Evolutionary conservation across 2,113 vertebrate species (phyloP).

Genomic region (Corynorhinus townsendii): DNA sequence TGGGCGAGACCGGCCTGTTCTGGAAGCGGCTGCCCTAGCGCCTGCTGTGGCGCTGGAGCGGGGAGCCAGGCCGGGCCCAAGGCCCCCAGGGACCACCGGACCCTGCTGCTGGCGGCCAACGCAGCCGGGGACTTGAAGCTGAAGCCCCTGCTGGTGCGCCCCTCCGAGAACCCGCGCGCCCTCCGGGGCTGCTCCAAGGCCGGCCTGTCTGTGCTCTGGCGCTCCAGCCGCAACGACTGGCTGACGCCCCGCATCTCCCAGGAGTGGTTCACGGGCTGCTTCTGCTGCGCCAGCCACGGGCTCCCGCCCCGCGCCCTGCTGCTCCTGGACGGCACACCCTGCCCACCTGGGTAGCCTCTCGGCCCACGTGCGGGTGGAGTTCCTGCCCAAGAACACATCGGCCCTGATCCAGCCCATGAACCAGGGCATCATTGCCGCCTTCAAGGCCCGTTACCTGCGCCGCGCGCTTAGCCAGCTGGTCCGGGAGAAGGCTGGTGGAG

Average conservation of each 20-base stretch:
- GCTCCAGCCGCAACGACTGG: slow-evolving; percentile 50
- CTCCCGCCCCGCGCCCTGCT: slow-evolving; percentile 16
- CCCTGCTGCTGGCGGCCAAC: slow-evolving; percentile 42
- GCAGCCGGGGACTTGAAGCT: slow-evolving; percentile 55
- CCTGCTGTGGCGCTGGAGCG: slow-evolving; percentile 3
- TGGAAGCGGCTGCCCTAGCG: slow-evolving; percentile 50
- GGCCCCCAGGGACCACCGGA: slow-evolving; percentile 52
- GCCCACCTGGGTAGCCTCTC: neutral
- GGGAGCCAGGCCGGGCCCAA: neutral
- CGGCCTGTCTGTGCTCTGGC: slow-evolving; percentile 45
- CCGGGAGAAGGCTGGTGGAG: neutral
- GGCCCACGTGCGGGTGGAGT: neutral
- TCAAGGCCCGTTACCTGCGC: slow-evolving; percentile 44
- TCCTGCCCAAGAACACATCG: slow-evolving; percentile 50
- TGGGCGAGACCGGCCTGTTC: slow-evolving; percentile 49
- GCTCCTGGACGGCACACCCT: neutral
- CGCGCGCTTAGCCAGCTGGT: neutral
- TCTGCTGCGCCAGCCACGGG: neutral
- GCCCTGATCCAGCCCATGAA: slow-evolving; percentile 53
- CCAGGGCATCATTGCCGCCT: slow-evolving; percentile 13
- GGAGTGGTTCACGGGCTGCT: slow-evolving; percentile 57
- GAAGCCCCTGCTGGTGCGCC: slow-evolving; percentile 53
- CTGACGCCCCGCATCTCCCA: slow-evolving; percentile 49
- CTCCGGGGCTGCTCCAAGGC: slow-evolving; percentile 51
- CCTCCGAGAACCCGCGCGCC: neutral